Conservation (phyloP, 1,140 invertebrate species). For the Listronotus oregonensis region DNA sequence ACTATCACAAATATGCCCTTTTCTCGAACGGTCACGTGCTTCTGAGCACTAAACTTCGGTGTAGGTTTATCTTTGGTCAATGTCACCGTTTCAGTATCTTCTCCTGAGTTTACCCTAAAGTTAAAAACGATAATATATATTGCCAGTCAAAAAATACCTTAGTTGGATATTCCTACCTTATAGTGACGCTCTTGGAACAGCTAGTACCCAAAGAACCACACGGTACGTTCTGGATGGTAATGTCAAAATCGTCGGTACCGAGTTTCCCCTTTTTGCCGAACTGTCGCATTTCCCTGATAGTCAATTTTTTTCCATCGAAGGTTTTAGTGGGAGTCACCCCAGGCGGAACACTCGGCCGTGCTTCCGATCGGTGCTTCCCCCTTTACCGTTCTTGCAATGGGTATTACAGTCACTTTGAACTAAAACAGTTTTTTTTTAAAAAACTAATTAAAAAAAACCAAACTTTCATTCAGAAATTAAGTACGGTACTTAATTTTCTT, state of each 20-base stretch:
- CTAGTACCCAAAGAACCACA: constrained; percentile 85
- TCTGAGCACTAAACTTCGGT: constrained; percentile 56
- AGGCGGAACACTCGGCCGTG: constrained; percentile 74
- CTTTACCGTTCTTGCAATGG: constrained; percentile 68
- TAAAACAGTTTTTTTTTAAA: too few relatives aligned
- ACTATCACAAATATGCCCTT: constrained; percentile 79
- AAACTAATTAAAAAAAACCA: too few relatives aligned
- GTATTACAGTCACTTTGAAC: constrained; percentile 52
- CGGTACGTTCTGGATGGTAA: constrained; percentile 75
- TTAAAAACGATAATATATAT: too few relatives aligned
- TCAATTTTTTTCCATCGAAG: constrained; percentile 84
- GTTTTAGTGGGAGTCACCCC: constrained; percentile 89
- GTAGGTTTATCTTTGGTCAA: constrained; percentile 62
- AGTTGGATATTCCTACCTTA: constrained; percentile 35
- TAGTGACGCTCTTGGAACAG: constrained; percentile 82
- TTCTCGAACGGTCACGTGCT: constrained; percentile 63
- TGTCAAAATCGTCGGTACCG: constrained; percentile 68
- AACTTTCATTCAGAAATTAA: too few relatives aligned
- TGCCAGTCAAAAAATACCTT: not conserved
- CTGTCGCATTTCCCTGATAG: constrained; percentile 87
- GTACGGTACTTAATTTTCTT: too few relatives aligned
- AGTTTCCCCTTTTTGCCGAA: constrained; percentile 72
- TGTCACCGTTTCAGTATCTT: constrained; percentile 65
- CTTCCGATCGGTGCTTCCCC: constrained; percentile 71
- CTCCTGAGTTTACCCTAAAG: constrained; percentile 60